Base-by-base conservation (phyloP, 2,113 vertebrate species). In the Setophaga petechia region DNA sequence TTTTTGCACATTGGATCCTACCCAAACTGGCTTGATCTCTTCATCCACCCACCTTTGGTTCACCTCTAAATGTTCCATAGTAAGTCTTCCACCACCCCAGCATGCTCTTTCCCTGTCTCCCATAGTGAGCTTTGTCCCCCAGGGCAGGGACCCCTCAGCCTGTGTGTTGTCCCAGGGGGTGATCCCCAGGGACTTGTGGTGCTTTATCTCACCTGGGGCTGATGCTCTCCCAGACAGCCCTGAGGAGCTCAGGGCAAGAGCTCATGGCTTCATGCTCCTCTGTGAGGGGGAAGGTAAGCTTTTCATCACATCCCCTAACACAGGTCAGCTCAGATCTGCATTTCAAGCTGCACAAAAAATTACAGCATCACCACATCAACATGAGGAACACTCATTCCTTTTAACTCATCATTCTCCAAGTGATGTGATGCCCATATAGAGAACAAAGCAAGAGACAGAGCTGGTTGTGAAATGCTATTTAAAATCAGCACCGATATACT, bases 91-190 rank as follows among this genome's bases (percentile, higher is more conserved):
- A 43, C 15, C 25, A 22, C 39, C 6, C 24, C 54, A 72, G 44
- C 5, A 39, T 10, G 21, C 33, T 57, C 7, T 72, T 67, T 23
- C 41, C 8, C 55, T 74, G 12, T 12, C 46, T 18, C 8, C 5
- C 18, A 21, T 12, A 41, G 54, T 7, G 10, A 52, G 19, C 44
- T 4, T 27, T 27, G 13, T 24, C 5, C 15, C 9, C 10, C 51
- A 31, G 16, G 16, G 37, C 9, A 74, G 31, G 37, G 37, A 58
- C 4, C 3, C 15, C 15, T 31, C 14, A 24, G 24, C 19, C 44
- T 62, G 7, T 13, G n/a, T 8, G 11, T 1, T 37, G n/a, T 28
- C 27, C 33, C 0, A 0, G 10, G 66, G 17, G 62, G n/a, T 12
- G 6, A 11, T 2, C 8, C 18, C 18, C 6, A 28, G 22, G 24